These are phyloP conservation scores for Clinocottus analis DNA, from an alignment of 2,113 vertebrate genomes.

Conservation along the genomic window DNA sequence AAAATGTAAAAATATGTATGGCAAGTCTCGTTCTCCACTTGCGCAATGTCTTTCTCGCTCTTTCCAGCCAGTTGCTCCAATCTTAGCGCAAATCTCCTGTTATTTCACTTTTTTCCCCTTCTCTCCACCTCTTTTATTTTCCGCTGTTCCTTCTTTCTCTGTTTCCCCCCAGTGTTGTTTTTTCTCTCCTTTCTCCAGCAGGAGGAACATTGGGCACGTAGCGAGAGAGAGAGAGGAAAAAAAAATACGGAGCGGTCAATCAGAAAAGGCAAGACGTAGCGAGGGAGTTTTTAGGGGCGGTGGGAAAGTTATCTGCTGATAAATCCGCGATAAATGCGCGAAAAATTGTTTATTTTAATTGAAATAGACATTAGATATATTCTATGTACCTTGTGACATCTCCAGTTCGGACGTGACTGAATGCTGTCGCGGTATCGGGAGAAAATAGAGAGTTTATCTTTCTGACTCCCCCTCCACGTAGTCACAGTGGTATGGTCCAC, in stretches of 20 bases:
- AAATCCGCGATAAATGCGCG: fast-evolving
- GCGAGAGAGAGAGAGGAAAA: slow-evolving; percentile 19
- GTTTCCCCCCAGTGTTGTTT: slow-evolving; percentile 42
- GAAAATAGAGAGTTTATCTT: neutral
- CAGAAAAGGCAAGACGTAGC: slow-evolving; percentile 53
- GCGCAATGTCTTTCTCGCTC: slow-evolving; percentile 18
- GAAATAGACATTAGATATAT: fast-evolving
- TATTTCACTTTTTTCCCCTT: slow-evolving; percentile 44
- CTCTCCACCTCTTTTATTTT: slow-evolving; percentile 53
- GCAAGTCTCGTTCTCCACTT: slow-evolving; percentile 50
- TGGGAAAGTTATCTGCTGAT: neutral
- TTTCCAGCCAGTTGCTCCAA: slow-evolving; percentile 40
- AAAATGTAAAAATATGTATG: neutral
- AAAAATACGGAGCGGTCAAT: slow-evolving; percentile 78
- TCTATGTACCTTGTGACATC: fast-evolving
- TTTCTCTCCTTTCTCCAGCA: slow-evolving; percentile 60
- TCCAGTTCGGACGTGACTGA: neutral
- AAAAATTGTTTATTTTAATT: fast-evolving
- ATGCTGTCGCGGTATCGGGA: too few relatives aligned
- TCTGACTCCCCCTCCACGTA: neutral
- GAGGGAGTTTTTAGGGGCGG: slow-evolving; percentile 30
- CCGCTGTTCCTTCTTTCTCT: slow-evolving; percentile 32
- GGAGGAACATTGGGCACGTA: slow-evolving; percentile 66
- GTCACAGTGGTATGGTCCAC: slow-evolving; percentile 71
- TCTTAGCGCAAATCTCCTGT: slow-evolving; percentile 38